A percentile compares a stretch with the other conserved stretches of the same genome.
Evolutionary conservation across 1,140 invertebrate species (phyloP).

Genomic region (Hydropsyche tenuis): DNA sequence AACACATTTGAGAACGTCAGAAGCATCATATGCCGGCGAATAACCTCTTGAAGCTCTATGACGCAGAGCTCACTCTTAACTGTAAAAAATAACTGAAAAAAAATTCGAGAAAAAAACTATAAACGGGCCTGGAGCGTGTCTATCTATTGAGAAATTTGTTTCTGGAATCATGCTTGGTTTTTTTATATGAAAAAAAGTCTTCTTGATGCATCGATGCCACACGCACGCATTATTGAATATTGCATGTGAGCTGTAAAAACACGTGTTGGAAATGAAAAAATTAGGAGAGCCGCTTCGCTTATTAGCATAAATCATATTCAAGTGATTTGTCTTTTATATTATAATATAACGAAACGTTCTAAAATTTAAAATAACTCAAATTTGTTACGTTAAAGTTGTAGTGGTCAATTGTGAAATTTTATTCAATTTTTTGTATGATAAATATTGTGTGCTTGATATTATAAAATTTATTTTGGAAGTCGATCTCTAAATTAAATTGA

Average conservation of each 20-base stretch:
- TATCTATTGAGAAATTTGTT: conserved; percentile 35
- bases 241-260: not conserved
- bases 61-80: not conserved
- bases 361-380: no score
- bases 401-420: no score
- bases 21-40: not conserved
- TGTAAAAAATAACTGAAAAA: not conserved
- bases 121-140: conserved; percentile 12
- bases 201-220: conserved; percentile 35
- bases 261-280: not conserved
- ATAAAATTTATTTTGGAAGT: no score
- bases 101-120: not conserved
- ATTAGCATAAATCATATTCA: no score
- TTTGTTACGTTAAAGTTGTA: no score
- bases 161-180: not conserved
- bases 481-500: no score
- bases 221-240: conserved; percentile 4
- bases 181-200: conserved; percentile 12
- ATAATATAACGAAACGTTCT: not conserved
- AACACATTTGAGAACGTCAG: no score
- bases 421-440: no score
- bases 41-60: conserved; percentile 19
- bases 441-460: no score
- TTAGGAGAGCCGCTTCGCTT: not conserved
- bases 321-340: not conserved